These are phyloP conservation scores for Nomada ruficornis DNA, from an alignment of 2,888 invertebrate genomes.

Conservation along the genomic window DNA sequence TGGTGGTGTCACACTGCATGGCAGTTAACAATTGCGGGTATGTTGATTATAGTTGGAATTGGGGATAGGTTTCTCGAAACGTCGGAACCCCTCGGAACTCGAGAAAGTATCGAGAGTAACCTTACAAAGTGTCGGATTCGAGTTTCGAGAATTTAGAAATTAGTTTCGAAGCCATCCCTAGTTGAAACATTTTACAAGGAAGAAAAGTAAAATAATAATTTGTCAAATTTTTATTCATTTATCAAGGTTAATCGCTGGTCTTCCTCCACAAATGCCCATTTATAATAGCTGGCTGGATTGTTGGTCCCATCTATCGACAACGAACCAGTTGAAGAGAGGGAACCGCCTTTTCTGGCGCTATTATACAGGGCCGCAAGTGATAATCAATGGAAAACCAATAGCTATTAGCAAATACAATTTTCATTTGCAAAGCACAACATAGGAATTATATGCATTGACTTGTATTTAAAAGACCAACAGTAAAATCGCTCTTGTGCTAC, in stretches of 20 bases:
- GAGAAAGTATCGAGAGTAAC: too few species aligned
- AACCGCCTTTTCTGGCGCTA: constrained; percentile 93
- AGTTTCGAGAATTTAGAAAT: too few species aligned
- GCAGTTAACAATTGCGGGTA: constrained; percentile 92
- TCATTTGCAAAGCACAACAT: constrained; percentile 38
- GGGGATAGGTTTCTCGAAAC: too few species aligned
- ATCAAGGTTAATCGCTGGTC: constrained; percentile 90
- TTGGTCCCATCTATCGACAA: constrained; percentile 91
- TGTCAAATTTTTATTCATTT: constrained; percentile 31
- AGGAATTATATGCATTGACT: constrained; percentile 35
- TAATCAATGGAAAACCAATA: constrained; percentile 73
- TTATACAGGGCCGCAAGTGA: constrained; percentile 85
- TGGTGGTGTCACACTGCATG: constrained; percentile 96
- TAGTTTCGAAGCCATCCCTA: too few species aligned
- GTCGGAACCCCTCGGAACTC: too few species aligned
- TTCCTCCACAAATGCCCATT: constrained; percentile 93
- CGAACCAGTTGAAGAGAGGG: constrained; percentile 93
- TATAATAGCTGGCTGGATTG: constrained; percentile 93
- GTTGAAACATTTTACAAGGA: neutral
- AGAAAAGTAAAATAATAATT: neutral
- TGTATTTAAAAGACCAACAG: constrained; percentile 44
- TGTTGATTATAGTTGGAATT: constrained; percentile 58
- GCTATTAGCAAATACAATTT: constrained; percentile 69
- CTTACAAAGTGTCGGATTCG: too few species aligned
- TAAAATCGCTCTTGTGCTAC: constrained; percentile 38